Evolutionary conservation across 2,113 vertebrate species (phyloP).

Genomic region (Scytalopus superciliaris): DNA sequence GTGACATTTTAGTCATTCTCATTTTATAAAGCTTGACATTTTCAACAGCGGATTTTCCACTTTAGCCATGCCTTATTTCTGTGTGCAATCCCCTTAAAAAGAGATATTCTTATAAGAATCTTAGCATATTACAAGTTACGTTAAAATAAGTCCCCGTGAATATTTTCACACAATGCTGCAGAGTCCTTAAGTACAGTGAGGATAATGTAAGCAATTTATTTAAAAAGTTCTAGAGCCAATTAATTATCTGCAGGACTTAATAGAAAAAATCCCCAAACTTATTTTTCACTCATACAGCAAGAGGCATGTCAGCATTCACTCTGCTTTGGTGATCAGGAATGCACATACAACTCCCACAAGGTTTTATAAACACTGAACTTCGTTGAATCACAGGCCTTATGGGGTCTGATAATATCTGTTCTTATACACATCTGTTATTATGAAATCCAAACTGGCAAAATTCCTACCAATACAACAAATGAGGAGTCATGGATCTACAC

Average conservation of each 20-base stretch:
- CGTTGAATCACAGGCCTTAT: background rate
- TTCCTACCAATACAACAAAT: background rate
- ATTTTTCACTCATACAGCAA: accelerated
- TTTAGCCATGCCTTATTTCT: background rate
- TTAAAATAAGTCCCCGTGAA: background rate
- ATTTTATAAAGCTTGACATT: background rate
- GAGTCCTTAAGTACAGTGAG: background rate
- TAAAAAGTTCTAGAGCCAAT: background rate
- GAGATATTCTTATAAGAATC: background rate
- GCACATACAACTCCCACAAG: background rate
- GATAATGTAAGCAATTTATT: background rate
- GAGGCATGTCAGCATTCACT: background rate
- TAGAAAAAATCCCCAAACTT: background rate
- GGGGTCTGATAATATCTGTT: background rate
- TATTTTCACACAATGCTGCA: background rate
- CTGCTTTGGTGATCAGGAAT: background rate
- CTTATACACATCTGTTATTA: background rate
- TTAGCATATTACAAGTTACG: background rate
- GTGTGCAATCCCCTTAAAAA: background rate
- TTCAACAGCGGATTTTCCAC: background rate
- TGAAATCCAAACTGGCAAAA: background rate
- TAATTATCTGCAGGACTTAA: background rate
- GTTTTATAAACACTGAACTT: background rate
- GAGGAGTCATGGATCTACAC: background rate
- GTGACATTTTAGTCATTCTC: background rate